phyloP scores from a whole-genome alignment of 2,113 vertebrate species.

The Muscicapa adusta region DNA sequence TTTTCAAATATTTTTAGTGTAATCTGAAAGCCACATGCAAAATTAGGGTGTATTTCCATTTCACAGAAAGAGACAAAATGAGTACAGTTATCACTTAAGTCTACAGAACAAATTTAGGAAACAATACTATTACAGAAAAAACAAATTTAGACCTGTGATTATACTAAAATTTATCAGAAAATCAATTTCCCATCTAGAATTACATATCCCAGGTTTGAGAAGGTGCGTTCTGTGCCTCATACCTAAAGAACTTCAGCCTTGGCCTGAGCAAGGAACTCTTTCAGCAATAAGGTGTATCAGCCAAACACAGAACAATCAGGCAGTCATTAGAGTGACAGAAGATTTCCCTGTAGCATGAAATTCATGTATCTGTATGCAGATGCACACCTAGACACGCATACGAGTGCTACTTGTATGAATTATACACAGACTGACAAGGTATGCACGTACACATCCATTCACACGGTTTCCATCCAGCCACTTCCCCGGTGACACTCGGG shows the following conservation, averaged over 20 bases:
- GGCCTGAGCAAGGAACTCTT: background rate
- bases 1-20: background rate
- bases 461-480: rapidly evolving
- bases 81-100: background rate
- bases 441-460: background rate
- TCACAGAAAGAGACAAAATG: background rate
- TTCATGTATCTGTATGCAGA: background rate
- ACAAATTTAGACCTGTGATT: background rate
- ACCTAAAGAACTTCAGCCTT: background rate
- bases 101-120: background rate
- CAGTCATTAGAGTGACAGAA: background rate
- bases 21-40: background rate
- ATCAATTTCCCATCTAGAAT: background rate
- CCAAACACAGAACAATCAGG: background rate
- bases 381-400: too few relatives aligned
- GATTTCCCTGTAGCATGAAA: background rate
- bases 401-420: background rate
- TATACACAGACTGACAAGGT: background rate
- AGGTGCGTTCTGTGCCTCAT: background rate
- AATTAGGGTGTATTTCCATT: background rate
- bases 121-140: background rate
- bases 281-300: background rate
- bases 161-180: background rate
- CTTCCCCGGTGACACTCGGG: rapidly evolving
- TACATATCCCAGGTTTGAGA: background rate